Conservation (phyloP, 2,797 vertebrate species). For the Propithecus deckenii region DNA sequence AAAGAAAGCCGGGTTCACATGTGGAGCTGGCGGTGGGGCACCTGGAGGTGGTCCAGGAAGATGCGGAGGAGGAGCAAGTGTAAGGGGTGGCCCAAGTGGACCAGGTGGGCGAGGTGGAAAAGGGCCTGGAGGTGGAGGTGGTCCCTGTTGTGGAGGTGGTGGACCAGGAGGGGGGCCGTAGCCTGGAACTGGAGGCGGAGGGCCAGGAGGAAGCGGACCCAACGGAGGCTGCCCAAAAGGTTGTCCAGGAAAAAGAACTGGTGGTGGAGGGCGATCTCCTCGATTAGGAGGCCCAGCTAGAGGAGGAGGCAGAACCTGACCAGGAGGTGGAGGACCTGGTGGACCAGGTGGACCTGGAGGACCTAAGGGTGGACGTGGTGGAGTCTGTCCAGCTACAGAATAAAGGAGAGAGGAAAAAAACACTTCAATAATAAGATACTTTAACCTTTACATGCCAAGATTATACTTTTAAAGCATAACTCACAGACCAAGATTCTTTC, state of each 20-base stretch:
- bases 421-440: conserved; percentile 66
- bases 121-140: conserved; percentile 94
- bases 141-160: conserved; percentile 90
- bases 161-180: conserved; percentile 91
- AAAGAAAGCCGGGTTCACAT: conserved; percentile 99
- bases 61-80: conserved; percentile 96
- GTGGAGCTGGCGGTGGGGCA: conserved; percentile 97
- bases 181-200: conserved; percentile 96
- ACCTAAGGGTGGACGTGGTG: conserved; percentile 95
- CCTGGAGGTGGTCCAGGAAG: conserved; percentile 97
- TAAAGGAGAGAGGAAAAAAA: conserved; percentile 58
- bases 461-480: conserved; percentile 69
- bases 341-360: conserved; percentile 95
- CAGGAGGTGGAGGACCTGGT: conserved; percentile 94
- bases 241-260: conserved; percentile 97
- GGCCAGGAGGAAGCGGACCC: conserved; percentile 91
- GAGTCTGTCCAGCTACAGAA: conserved; percentile 88
- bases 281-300: conserved; percentile 95
- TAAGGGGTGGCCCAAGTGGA: conserved; percentile 95
- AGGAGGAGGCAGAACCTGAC: conserved; percentile 95
- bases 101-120: conserved; percentile 97
- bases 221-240: conserved; percentile 96
- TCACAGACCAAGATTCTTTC: conserved; percentile 67
- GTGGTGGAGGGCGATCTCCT: conserved; percentile 95
- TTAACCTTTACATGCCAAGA: conserved; percentile 55